A percentile compares a stretch with the other conserved stretches of the same genome.
These are phyloP conservation scores for Sapajus apella DNA, from an alignment of 2,113 vertebrate genomes.

Conservation along the genomic window DNA sequence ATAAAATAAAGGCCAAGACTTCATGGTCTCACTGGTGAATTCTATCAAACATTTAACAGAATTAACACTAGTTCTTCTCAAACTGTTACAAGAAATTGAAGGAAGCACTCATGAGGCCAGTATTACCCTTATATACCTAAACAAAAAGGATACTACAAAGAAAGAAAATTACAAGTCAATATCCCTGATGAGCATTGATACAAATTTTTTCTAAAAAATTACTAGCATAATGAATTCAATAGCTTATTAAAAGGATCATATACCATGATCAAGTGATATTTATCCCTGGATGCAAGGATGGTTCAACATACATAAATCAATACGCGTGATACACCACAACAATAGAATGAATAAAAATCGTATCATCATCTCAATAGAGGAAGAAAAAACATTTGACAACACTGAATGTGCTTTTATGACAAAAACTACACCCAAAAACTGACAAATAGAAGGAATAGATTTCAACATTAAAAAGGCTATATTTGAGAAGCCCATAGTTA, in stretches of 20 bases:
- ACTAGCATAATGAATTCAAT: not conserved
- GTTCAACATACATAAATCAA: not conserved
- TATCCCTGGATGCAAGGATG: not conserved
- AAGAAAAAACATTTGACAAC: not conserved
- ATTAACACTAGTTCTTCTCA: not conserved
- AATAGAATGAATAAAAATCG: not conserved
- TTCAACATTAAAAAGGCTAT: not conserved
- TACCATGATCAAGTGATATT: not conserved
- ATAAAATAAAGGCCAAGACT: not conserved
- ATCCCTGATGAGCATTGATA: not conserved
- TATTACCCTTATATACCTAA: not conserved
- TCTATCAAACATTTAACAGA: not conserved
- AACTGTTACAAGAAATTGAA: not conserved
- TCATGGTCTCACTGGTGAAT: not conserved
- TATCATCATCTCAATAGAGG: not conserved
- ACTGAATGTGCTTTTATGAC: not conserved
- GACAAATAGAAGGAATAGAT: not conserved
- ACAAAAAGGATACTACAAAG: not conserved
- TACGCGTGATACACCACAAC: not conserved
- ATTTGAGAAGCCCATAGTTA: not conserved
- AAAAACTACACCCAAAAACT: not conserved
- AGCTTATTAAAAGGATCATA: not conserved
- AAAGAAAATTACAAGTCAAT: not conserved
- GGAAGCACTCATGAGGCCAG: not conserved
- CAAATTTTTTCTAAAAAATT: not conserved